Evolutionary conservation across 2,888 invertebrate species (phyloP), one percentile per base, ranked within the genome.

Genomic region (Dasypolia templi): DNA sequence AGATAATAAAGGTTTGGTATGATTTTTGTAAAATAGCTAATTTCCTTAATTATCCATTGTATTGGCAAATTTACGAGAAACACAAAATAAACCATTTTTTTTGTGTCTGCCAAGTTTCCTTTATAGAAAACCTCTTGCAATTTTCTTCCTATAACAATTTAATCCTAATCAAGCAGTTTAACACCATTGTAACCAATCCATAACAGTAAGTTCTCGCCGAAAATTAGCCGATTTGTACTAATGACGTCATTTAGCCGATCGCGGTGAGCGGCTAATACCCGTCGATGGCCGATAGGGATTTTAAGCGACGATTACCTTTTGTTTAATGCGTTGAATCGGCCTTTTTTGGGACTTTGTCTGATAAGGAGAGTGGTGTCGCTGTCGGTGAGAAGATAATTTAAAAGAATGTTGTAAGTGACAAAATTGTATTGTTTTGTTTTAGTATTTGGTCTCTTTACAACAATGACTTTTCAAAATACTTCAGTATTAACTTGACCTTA

Each of bases 211-310:
- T 83, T 82, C 64, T 70, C 70, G 26, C 32, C 35, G 51, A 72
- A 78, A 86, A 86, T 86, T 86, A 84, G 86, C 74, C 75, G 72
- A 87, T 86, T 87, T 78, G 73, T 56, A 44, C 72, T 81, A 86
- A 86, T 81, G 86, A 87, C 65, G 75, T 78, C 83, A 71, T 86
- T 86, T 79, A 58, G 76, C 51, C 19, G 55, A 71, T 39, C 72
- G 70, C 63, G 53, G 69, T 61, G 70, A 65, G 53, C 70, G 68
- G 72, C 67, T 83, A 87, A 84, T 82, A 81, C 77, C 80, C 78
- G 81, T 55, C 81, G 77, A 77, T 81, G 69, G 74, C 80, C 79
- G 58, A 65, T 73, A 49, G 71, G 70, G 81, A 63, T 77, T 77
- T 80, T 78, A 83, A 81, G 66, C n/a, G 75, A 53, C 61, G 71